These are phyloP conservation scores for Vanessa atalanta DNA, from an alignment of 1,140 invertebrate species.

Conservation along the genomic window DNA sequence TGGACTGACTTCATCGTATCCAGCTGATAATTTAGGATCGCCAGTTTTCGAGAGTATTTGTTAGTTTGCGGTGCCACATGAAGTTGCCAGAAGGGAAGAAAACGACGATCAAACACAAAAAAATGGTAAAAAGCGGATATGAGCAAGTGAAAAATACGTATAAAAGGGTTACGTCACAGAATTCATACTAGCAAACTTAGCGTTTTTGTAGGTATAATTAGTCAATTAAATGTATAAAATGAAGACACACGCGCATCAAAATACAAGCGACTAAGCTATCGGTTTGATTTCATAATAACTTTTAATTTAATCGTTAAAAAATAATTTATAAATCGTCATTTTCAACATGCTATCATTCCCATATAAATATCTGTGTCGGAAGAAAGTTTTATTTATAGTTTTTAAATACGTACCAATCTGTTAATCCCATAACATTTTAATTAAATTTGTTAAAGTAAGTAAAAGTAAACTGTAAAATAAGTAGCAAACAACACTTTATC, in stretches of 20 bases:
- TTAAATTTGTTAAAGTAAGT: constrained; percentile 28
- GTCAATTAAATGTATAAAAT: constrained; percentile 21
- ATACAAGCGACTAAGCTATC: constrained; percentile 41
- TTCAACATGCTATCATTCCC: constrained; percentile 27
- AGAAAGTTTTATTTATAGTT: constrained; percentile 12
- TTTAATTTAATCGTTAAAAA: constrained; percentile 5
- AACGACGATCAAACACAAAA: constrained; percentile 76
- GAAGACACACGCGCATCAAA: constrained; percentile 22
- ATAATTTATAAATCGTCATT: constrained; percentile 11
- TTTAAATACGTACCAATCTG: constrained; percentile 43
- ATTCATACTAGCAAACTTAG: constrained; percentile 32
- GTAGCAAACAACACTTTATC: constrained; percentile 39
- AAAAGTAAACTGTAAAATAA: constrained; percentile 37
- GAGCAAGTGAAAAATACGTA: constrained; percentile 45
- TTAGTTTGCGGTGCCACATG: constrained; percentile 72
- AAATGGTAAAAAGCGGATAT: constrained; percentile 67
- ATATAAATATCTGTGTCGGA: constrained; percentile 14
- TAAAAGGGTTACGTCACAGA: constrained; percentile 30
- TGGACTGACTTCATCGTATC: constrained; percentile 80
- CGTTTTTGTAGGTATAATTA: constrained; percentile 18
- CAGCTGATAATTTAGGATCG: constrained; percentile 66
- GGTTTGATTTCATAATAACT: constrained; percentile 20
- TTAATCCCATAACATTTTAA: constrained; percentile 40
- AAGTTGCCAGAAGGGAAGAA: constrained; percentile 79
- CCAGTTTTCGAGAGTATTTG: constrained; percentile 67